A percentile compares a stretch with the other conserved stretches of the same genome.
Evolutionary conservation across 2,888 invertebrate genomes (phyloP).

Genomic region (Rhopalosiphum nymphaeae): DNA sequence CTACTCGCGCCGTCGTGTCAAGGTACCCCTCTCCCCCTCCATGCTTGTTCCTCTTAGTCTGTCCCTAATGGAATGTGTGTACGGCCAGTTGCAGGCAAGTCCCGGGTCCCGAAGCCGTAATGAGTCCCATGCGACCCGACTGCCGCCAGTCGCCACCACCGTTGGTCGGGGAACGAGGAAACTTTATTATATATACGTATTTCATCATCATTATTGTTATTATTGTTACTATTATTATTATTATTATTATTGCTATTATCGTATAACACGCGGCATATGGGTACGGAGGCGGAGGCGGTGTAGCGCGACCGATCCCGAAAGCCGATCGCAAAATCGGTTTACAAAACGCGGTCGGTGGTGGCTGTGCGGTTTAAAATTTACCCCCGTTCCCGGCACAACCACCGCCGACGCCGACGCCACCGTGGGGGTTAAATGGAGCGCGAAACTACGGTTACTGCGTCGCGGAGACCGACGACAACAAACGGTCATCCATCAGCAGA

Average conservation of each 20-base stretch:
- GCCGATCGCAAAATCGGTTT: constrained; percentile 54
- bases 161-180: background rate
- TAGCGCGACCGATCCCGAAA: background rate
- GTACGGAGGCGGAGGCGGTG: background rate
- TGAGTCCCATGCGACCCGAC: constrained; percentile 49
- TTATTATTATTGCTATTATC: constrained; percentile 40
- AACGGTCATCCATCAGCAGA: constrained; percentile 51
- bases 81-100: constrained; percentile 33
- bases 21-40: background rate
- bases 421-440: constrained; percentile 50
- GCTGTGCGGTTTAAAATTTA: constrained; percentile 44
- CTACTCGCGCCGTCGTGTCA: background rate
- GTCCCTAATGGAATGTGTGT: constrained; percentile 61
- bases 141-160: background rate
- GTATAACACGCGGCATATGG: constrained; percentile 8
- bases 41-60: background rate
- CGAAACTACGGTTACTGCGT: constrained; percentile 42
- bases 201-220: constrained; percentile 32
- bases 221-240: constrained; percentile 29
- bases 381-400: background rate
- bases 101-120: constrained; percentile 15
- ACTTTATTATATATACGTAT: constrained; percentile 51
- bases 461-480: constrained; percentile 16
- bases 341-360: background rate
- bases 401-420: background rate